Percentiles rank a stretch among this genome's conserved stretches.
These are phyloP conservation scores for Chloroclysta siterata DNA, from an alignment of 2,888 invertebrate species.

Conservation along the genomic window DNA sequence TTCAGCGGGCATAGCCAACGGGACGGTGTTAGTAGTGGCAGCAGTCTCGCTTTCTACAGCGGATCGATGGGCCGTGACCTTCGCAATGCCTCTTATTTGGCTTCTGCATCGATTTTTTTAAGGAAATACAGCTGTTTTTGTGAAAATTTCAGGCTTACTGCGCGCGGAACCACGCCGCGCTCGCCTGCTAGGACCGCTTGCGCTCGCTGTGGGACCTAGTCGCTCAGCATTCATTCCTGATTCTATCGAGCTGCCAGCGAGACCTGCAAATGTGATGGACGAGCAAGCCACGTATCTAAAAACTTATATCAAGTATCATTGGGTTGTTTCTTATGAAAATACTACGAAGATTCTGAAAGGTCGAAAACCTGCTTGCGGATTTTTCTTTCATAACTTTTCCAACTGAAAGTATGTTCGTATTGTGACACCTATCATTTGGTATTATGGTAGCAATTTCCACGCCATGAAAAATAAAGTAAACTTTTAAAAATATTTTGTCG, in stretches of 20 bases:
- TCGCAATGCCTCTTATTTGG: constrained; percentile 80
- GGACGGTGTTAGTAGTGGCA: constrained; percentile 85
- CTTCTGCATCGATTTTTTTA: constrained; percentile 74
- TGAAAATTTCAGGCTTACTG: constrained; percentile 35
- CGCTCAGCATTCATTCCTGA: constrained; percentile 11
- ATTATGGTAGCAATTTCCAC: not conserved
- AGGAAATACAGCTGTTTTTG: constrained; percentile 37
- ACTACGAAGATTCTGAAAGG: not conserved
- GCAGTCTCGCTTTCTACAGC: constrained; percentile 83
- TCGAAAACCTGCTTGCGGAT: not conserved
- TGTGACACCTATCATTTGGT: not conserved
- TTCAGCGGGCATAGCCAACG: constrained; percentile 85
- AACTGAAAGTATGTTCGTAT: not conserved
- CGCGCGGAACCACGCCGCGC: constrained; percentile 24
- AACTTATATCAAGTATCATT: not conserved
- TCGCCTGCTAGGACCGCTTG: not conserved
- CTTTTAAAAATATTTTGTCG: not conserved
- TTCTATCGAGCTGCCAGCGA: not conserved
- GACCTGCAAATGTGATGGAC: not conserved
- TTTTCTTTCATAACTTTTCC: constrained; percentile 1
- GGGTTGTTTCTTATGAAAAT: not conserved
- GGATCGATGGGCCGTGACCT: constrained; percentile 85
- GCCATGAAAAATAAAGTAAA: not conserved
- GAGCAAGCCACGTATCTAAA: not conserved
- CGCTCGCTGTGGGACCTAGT: not conserved